These are phyloP conservation scores for Ictidomys tridecemlineatus DNA, from an alignment of 2,113 vertebrate genomes.

Conservation along the genomic window DNA sequence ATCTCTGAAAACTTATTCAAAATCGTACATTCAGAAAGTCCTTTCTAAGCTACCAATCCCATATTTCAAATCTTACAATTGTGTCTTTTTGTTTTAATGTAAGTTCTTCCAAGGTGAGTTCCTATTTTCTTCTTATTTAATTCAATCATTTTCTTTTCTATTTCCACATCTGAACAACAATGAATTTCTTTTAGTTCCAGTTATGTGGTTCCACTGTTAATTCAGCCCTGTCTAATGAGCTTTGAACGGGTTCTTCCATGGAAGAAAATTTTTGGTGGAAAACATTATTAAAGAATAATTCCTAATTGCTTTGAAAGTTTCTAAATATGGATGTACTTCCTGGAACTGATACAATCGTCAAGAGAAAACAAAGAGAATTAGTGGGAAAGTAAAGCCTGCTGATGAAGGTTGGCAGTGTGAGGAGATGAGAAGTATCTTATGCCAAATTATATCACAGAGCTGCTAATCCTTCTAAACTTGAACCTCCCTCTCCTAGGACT, in stretches of 20 bases:
- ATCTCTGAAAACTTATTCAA: constrained; percentile 9
- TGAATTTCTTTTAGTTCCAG: constrained; percentile 10
- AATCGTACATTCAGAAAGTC: background rate
- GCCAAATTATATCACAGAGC: constrained; percentile 13
- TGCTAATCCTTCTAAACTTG: constrained; percentile 44
- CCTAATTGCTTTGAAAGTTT: background rate
- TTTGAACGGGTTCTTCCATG: constrained; percentile 44
- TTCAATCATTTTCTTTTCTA: background rate
- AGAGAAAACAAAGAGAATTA: constrained; percentile 6
- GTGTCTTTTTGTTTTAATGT: background rate
- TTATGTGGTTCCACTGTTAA: constrained; percentile 27
- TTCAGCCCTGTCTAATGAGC: constrained; percentile 52
- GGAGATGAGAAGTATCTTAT: background rate
- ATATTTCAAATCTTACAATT: background rate
- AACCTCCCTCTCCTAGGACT: constrained; percentile 35
- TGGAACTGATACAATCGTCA: background rate
- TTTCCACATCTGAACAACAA: constrained; percentile 6
- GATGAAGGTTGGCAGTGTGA: background rate
- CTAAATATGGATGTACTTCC: background rate
- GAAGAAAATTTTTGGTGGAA: background rate
- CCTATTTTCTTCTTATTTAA: background rate
- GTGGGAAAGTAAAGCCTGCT: background rate
- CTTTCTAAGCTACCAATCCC: background rate
- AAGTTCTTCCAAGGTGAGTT: background rate
- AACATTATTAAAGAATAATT: background rate